phyloP scores from a whole-genome alignment of 2,888 invertebrate species.

The Uloborus plumipes region DNA sequence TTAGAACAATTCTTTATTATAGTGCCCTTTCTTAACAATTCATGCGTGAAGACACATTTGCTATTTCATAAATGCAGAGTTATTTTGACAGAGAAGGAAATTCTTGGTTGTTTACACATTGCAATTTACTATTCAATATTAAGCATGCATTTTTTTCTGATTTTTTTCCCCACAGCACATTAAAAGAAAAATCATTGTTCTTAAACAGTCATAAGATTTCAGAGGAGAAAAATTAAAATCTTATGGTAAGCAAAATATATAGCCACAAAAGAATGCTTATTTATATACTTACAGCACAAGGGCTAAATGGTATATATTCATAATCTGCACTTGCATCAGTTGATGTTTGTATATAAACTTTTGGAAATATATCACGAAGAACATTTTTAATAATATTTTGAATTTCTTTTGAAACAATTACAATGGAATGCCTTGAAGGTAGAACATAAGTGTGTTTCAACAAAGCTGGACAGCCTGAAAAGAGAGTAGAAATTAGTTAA shows the following conservation, averaged over 20 bases:
- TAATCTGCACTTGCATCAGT: slow-evolving; percentile 13
- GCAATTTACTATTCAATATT: no score
- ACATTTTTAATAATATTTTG: slow-evolving; percentile 73
- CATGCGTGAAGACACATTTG: no score
- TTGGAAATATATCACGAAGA: slow-evolving; percentile 68
- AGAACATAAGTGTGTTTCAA: slow-evolving; percentile 74
- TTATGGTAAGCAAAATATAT: not conserved
- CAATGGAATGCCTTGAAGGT: slow-evolving; percentile 71
- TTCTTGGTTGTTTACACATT: no score
- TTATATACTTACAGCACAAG: slow-evolving; percentile 33
- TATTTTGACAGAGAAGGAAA: no score
- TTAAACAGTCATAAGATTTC: not conserved
- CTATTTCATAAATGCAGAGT: no score
- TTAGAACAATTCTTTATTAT: no score
- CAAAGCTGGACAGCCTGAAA: slow-evolving; percentile 75
- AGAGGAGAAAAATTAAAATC: not conserved
- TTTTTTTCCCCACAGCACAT: no score
- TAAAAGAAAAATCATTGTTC: no score
- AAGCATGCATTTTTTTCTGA: no score
- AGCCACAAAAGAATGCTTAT: not conserved
- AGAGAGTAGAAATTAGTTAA: not conserved
- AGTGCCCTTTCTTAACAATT: no score
- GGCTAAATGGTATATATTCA: slow-evolving; percentile 62
- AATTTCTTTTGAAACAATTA: slow-evolving; percentile 73
- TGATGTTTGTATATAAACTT: slow-evolving; percentile 67